Conservation (phyloP, 2,888 invertebrate species). For the Ormyrus pomaceus region DNA sequence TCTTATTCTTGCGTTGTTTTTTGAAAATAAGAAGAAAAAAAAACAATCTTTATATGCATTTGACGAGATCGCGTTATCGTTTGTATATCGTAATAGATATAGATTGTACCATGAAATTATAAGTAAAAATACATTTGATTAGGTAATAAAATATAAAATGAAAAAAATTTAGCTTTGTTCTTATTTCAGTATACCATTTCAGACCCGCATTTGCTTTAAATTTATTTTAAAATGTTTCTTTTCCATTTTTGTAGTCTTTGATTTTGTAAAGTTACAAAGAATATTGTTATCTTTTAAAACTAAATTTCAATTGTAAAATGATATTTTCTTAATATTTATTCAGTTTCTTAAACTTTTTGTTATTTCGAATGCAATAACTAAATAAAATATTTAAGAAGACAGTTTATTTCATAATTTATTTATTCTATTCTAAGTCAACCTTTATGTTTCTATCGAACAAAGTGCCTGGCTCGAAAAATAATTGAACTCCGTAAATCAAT, state of each 20-base stretch:
- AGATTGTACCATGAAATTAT: conserved; percentile 76
- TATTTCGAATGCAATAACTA: too few species aligned
- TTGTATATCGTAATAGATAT: conserved; percentile 75
- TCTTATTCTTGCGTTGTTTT: conserved; percentile 54
- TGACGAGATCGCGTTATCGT: conserved; percentile 73
- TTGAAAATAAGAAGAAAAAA: conserved; percentile 50
- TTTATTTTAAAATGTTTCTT: not conserved
- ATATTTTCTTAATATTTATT: too few species aligned
- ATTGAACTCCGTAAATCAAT: not conserved
- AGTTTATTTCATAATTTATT: too few species aligned
- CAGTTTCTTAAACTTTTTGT: too few species aligned
- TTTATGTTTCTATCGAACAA: too few species aligned
- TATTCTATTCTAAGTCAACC: too few species aligned
- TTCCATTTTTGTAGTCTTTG: not conserved
- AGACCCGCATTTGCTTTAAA: not conserved
- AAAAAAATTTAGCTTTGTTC: conserved; percentile 9
- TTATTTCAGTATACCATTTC: not conserved
- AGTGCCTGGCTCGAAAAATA: too few species aligned
- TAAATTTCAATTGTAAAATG: too few species aligned
- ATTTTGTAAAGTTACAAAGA: too few species aligned
- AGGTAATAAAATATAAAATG: conserved; percentile 71
- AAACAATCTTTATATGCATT: conserved; percentile 66
- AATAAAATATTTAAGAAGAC: too few species aligned
- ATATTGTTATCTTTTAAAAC: too few species aligned
- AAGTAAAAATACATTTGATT: conserved; percentile 76